Conservation (phyloP, 2,888 invertebrate genomes). For the Pollenia griseotomentosa region DNA sequence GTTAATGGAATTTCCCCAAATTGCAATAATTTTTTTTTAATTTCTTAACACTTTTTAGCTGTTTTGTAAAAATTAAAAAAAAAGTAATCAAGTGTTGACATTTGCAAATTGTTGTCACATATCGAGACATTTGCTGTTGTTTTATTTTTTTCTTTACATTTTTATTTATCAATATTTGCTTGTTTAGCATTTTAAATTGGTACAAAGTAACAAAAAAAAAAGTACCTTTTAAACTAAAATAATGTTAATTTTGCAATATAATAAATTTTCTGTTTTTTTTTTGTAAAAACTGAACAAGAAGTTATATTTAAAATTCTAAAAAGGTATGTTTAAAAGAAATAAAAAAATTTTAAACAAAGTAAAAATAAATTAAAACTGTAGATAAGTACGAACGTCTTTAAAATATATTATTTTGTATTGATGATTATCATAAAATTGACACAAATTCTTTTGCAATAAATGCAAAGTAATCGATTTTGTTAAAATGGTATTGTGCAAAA, state of each 20-base stretch:
- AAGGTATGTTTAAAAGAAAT: conserved; percentile 28
- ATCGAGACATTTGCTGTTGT: conserved; percentile 76
- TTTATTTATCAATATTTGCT: conserved; percentile 74
- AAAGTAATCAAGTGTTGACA: conserved; percentile 53
- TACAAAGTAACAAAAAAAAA: conserved; percentile 44
- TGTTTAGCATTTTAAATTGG: conserved; percentile 79
- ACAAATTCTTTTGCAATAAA: conserved; percentile 57
- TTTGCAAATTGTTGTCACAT: conserved; percentile 83
- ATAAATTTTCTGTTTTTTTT: conserved; percentile 32
- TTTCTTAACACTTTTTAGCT: conserved; percentile 16
- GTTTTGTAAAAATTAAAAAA: not conserved
- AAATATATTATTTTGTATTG: conserved; percentile 30
- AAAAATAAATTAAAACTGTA: not conserved
- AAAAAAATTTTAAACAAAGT: not conserved
- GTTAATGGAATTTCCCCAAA: conserved; percentile 62
- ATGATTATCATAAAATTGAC: conserved; percentile 60
- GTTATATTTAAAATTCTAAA: conserved; percentile 70
- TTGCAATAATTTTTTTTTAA: conserved; percentile 25
- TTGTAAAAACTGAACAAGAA: conserved; percentile 50
- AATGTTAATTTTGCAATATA: conserved; percentile 58
- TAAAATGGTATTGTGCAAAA: not conserved
- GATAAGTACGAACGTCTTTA: conserved; percentile 24
- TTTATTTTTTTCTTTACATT: conserved; percentile 30
- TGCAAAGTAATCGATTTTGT: conserved; percentile 46
- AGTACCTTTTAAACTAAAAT: conserved; percentile 8